phyloP scores from a whole-genome alignment of 64 coral and sea anemone genomes.

The Pocillopora verrucosa region DNA sequence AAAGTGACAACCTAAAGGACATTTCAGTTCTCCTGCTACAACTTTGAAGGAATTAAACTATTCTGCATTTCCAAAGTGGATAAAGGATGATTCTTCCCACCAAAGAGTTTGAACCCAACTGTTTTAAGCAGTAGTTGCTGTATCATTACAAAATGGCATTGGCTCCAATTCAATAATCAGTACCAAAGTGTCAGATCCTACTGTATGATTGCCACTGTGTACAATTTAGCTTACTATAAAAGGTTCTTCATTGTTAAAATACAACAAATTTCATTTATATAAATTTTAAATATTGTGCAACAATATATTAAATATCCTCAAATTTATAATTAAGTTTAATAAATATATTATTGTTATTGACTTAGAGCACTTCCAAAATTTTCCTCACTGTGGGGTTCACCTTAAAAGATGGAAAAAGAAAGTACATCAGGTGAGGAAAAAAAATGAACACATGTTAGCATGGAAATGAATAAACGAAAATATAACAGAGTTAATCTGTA shows the following conservation, averaged over 20 bases:
- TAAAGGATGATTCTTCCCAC: too few relatives aligned
- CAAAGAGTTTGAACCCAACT: too few relatives aligned
- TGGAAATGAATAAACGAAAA: neutral
- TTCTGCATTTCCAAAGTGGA: too few relatives aligned
- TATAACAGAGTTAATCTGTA: too few relatives aligned
- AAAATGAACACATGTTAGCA: neutral
- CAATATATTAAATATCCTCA: neutral
- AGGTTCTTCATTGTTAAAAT: neutral
- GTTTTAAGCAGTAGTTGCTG: too few relatives aligned
- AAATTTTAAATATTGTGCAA: slow-evolving; percentile 9
- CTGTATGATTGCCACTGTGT: neutral
- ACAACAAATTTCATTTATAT: neutral
- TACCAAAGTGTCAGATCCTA: neutral
- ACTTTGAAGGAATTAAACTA: too few relatives aligned
- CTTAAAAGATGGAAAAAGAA: slow-evolving; percentile 18
- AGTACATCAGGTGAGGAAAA: neutral
- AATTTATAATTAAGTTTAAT: neutral
- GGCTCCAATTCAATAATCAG: neutral
- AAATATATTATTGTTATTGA: neutral
- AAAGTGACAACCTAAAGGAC: too few relatives aligned
- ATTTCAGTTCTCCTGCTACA: too few relatives aligned
- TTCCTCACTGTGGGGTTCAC: slow-evolving; percentile 84
- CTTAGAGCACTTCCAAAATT: slow-evolving; percentile 75
- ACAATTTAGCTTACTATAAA: neutral
- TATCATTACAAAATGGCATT: neutral